Conservation (phyloP, 2,888 invertebrate species). For the Rotaria magnacalcarata region DNA sequence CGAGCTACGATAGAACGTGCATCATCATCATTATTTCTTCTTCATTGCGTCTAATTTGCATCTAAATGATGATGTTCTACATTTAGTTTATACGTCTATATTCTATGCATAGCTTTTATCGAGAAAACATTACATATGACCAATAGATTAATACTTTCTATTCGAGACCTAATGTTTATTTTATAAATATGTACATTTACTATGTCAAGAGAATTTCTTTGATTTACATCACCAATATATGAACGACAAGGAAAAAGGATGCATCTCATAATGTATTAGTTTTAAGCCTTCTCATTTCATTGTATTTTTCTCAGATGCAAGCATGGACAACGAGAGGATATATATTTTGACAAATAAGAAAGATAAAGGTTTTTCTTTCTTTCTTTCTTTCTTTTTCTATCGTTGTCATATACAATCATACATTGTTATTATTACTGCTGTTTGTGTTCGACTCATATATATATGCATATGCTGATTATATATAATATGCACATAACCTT, state of each 20-base stretch:
- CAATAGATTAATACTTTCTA: background rate
- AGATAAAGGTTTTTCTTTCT: background rate
- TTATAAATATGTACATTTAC: background rate
- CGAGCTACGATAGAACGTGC: background rate
- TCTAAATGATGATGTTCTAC: background rate
- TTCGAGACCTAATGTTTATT: background rate
- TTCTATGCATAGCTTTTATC: background rate
- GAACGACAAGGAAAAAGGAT: background rate
- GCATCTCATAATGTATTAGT: background rate
- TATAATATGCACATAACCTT: background rate
- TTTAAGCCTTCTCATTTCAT: background rate
- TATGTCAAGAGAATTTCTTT: background rate
- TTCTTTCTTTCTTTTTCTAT: background rate
- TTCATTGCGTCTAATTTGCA: background rate
- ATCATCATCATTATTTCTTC: background rate
- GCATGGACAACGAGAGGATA: background rate
- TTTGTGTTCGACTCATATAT: background rate
- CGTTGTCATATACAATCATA: background rate
- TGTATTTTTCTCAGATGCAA: background rate
- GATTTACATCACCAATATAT: slow-evolving; percentile 4
- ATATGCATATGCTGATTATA: background rate
- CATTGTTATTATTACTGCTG: background rate
- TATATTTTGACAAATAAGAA: background rate
- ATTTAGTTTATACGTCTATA: background rate
- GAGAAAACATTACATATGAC: background rate